Evolutionary conservation across 1,140 invertebrate species (phyloP).

Genomic region (Trypoxylus dichotomus): DNA sequence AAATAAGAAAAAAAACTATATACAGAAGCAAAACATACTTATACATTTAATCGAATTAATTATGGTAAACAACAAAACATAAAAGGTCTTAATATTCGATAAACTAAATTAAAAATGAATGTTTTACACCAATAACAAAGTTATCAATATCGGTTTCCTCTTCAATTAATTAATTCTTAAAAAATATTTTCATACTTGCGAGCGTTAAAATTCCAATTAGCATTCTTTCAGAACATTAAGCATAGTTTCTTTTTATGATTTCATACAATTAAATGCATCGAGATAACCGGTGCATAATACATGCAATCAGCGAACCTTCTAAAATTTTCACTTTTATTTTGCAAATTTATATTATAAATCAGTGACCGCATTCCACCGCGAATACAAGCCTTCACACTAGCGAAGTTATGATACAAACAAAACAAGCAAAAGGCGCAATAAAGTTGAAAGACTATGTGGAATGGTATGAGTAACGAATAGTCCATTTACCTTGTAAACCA

Average conservation of each 20-base stretch:
- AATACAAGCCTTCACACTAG: not conserved
- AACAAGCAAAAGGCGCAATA: not conserved
- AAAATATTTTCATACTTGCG: too few species aligned
- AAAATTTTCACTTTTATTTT: constrained; percentile 1
- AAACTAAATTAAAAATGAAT: too few species aligned
- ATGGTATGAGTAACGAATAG: not conserved
- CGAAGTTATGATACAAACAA: not conserved
- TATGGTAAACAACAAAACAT: too few species aligned
- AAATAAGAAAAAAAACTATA: too few species aligned
- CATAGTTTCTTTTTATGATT: not conserved
- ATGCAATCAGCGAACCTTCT: not conserved
- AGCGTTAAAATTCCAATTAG: too few species aligned
- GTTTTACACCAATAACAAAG: too few species aligned
- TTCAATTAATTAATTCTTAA: too few species aligned
- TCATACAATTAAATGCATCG: not conserved
- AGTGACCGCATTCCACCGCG: not conserved
- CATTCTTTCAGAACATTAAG: not conserved
- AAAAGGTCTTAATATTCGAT: too few species aligned
- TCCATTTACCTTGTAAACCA: constrained; percentile 6
- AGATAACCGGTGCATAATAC: not conserved
- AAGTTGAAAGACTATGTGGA: too few species aligned
- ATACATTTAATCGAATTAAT: too few species aligned
- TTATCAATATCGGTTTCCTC: too few species aligned
- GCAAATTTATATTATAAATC: not conserved
- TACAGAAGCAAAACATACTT: too few species aligned